These are phyloP conservation scores for Sebastolobus altivelis DNA, from an alignment of 2,797 vertebrate genomes.

Conservation along the genomic window DNA sequence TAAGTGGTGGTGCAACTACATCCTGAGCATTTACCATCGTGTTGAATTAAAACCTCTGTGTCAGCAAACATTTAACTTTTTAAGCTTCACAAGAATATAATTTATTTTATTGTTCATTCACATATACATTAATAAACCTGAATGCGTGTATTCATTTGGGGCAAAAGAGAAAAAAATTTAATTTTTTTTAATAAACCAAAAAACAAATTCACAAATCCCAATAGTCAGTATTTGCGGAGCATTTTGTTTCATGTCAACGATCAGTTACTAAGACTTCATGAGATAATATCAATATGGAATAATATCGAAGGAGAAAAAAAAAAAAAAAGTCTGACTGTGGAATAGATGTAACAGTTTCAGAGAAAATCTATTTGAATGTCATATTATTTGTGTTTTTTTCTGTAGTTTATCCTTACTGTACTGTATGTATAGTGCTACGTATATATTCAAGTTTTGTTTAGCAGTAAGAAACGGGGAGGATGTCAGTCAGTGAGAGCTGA, in stretches of 20 bases:
- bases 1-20: background rate
- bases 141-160: background rate
- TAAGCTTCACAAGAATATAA: too few relatives aligned
- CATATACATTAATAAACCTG: background rate
- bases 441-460: background rate
- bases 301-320: background rate
- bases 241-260: background rate
- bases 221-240: background rate
- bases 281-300: background rate
- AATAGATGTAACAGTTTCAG: background rate
- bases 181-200: background rate
- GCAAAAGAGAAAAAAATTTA: fast-evolving
- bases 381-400: background rate
- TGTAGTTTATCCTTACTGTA: background rate
- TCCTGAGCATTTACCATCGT: background rate
- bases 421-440: too few relatives aligned
- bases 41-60: background rate
- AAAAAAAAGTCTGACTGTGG: too few relatives aligned
- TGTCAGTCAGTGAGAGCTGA: background rate
- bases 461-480: background rate
- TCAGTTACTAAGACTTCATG: background rate
- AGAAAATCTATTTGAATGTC: background rate
- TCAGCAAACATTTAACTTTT: background rate
- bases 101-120: background rate
- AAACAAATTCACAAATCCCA: background rate